A percentile compares a stretch with the other conserved stretches of the same genome.
These are phyloP conservation scores for Sinodicranocentrus sp. DNA, from an alignment of 2,888 invertebrate species.

Conservation along the genomic window DNA sequence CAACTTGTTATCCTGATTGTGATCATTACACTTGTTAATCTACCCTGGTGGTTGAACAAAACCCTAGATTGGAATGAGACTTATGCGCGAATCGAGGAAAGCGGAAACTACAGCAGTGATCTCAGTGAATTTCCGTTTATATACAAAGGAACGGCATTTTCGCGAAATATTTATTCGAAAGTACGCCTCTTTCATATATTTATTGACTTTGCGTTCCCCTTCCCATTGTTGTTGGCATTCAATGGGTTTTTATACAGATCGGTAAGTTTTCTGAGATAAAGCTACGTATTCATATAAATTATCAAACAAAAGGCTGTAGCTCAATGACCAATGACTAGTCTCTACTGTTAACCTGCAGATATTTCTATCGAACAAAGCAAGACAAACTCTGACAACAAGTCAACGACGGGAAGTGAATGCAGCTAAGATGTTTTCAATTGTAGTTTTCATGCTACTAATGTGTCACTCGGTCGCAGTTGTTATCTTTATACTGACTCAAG, in stretches of 20 bases:
- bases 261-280: conserved; percentile 35
- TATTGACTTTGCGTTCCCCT: conserved; percentile 60
- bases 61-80: conserved; percentile 38
- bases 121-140: conserved; percentile 54
- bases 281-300: neutral
- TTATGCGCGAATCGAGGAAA: neutral
- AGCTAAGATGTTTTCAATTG: conserved; percentile 60
- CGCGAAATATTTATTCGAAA: conserved; percentile 39
- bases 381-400: conserved; percentile 60
- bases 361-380: conserved; percentile 44
- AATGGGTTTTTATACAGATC: conserved; percentile 61
- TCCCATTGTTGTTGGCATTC: conserved; percentile 54
- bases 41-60: conserved; percentile 64
- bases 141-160: conserved; percentile 42
- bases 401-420: conserved; percentile 59
- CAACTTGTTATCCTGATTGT: conserved; percentile 29
- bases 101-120: conserved; percentile 1
- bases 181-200: conserved; percentile 41
- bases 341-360: conserved; percentile 42
- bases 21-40: conserved; percentile 39
- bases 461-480: conserved; percentile 56
- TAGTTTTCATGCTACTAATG: conserved; percentile 48
- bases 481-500: conserved; percentile 44
- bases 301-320: neutral
- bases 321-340: neutral